phyloP scores from a whole-genome alignment of 23 tunicate species.

The Aplidium turbinatum region DNA sequence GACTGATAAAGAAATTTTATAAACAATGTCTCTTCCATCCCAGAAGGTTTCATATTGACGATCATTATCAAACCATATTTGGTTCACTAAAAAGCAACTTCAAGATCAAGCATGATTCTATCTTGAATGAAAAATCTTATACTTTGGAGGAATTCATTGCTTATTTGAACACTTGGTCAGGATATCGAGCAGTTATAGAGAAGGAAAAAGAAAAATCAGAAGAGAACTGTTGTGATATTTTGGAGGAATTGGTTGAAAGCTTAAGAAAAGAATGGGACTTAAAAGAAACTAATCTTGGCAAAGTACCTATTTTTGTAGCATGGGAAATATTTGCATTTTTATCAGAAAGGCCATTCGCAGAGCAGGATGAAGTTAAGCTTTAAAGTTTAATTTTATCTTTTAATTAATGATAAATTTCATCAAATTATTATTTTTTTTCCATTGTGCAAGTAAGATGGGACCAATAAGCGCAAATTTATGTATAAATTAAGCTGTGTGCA shows the following conservation, averaged over 20 bases:
- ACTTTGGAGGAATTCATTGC: constrained; percentile 39
- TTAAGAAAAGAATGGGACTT: constrained; percentile 27
- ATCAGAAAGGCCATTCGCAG: constrained; percentile 69
- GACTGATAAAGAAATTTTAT: constrained; percentile 26
- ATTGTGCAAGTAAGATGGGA: no score
- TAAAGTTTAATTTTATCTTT: no score
- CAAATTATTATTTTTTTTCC: no score
- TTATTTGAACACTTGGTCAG: constrained; percentile 77
- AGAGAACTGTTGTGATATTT: constrained; percentile 5
- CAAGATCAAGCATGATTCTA: constrained; percentile 49
- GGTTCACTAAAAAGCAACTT: constrained; percentile 21
- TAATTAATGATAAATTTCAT: no score
- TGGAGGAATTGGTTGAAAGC: constrained; percentile 17
- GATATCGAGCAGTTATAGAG: constrained; percentile 43
- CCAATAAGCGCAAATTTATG: no score
- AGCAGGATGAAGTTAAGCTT: no score
- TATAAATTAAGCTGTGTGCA: no score
- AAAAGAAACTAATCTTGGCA: neutral
- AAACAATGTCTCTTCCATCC: constrained; percentile 61
- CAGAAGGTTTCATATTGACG: constrained; percentile 56
- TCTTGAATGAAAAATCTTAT: constrained; percentile 22
- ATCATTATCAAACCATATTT: constrained; percentile 40
- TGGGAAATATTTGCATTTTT: constrained; percentile 54
- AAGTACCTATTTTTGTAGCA: neutral
- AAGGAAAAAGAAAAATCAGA: neutral